Percentiles rank a stretch among this genome's conserved stretches.
Evolutionary conservation across 2,797 vertebrate species (phyloP).

Genomic region (Crypturellus tataupa): DNA sequence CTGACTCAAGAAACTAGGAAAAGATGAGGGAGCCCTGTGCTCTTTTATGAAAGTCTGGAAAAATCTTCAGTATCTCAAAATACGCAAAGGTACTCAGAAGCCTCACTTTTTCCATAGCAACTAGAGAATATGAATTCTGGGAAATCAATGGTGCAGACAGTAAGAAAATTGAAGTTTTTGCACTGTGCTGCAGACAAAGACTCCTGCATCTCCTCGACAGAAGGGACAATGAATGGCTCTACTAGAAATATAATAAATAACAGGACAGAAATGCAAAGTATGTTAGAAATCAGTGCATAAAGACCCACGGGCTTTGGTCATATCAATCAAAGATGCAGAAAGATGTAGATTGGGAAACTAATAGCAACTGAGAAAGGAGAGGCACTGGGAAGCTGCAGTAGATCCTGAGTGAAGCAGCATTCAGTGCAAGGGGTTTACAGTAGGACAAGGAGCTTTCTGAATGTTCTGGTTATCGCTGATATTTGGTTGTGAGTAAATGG

Average conservation of each 20-base stretch:
- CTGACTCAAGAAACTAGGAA: neutral
- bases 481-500: neutral
- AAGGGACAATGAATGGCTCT: neutral
- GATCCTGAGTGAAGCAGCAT: neutral
- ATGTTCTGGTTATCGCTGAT: neutral
- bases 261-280: neutral
- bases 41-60: neutral
- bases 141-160: conserved; percentile 45
- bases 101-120: conserved; percentile 14
- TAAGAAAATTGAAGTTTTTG: conserved; percentile 49
- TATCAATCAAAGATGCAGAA: conserved; percentile 4
- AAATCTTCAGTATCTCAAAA: neutral
- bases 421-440: neutral
- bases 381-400: neutral
- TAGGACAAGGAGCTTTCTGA: neutral
- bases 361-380: conserved; percentile 12
- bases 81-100: neutral
- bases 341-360: neutral
- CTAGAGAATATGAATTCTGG: conserved; percentile 11
- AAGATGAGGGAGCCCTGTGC: neutral
- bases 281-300: neutral
- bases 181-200: conserved; percentile 20
- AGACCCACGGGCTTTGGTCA: neutral
- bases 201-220: neutral
- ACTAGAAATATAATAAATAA: conserved; percentile 7